Evolutionary conservation across 2,113 vertebrate genomes (phyloP), one percentile per base, ranked within the genome.

Genomic region (Rhabdomys dilectus): DNA sequence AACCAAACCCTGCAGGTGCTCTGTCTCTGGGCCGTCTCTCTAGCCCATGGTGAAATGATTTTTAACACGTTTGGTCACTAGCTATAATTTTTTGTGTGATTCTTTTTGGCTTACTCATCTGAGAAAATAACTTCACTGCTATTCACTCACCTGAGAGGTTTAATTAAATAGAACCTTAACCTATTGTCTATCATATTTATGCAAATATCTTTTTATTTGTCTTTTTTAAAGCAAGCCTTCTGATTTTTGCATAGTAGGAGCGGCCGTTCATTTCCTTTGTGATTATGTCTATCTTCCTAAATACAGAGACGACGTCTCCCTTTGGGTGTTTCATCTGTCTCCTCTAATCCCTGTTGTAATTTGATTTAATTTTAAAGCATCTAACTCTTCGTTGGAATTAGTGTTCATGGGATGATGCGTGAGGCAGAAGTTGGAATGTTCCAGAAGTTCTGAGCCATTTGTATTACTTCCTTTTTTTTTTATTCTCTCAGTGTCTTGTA

Each of bases 281-380:
- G 24, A 93, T 82, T 94, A 89, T 48, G 53, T 95, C 91, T 95
- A 4, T 81, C 29, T 21, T 95, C 21, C 64, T 89, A 91, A 91
- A 87, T 82, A 34, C 58, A 89, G 89, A 68, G 81, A 95, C 60
- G 78, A 89, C 85, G 53, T 22, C 48, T 53, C 91, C 36, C 19
- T 75, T 36, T 26, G 75, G 45, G 77, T 94, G 77, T 91, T 97
- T 85, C 31, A 72, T 82, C 88, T 92, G 31, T 84, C 42, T 92
- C 75, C 64, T 89, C 87, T 87, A 78, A 86, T 66, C 76, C 66
- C 82, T 51, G 81, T 68, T 66, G 93, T 91, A 92, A 81, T 68
- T 95, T 84, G 26, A 31, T 81, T 93, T 91, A 88, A 80, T 92
- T 95, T 94, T 53, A 75, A 73, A 92, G 82, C 72, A 92, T 72